phyloP scores from a whole-genome alignment of 1,140 invertebrate genomes.

The Drosophila insularis region DNA sequence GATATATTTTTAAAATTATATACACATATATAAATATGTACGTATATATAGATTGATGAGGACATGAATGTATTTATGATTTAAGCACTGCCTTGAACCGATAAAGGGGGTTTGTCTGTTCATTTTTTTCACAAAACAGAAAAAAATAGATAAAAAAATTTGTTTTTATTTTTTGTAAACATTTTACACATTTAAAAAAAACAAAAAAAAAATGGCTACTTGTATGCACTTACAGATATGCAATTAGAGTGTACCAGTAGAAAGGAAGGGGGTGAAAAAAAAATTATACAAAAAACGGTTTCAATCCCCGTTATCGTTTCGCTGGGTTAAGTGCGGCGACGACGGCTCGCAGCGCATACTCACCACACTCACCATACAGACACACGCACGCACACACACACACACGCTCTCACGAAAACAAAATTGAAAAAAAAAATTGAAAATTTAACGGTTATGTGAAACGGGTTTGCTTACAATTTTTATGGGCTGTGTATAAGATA shows the following conservation, averaged over 20 bases:
- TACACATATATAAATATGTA: conserved; percentile 26
- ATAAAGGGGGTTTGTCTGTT: conserved; percentile 56
- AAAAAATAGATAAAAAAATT: conserved; percentile 33
- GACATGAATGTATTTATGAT: conserved; percentile 16
- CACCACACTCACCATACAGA: conserved; percentile 62
- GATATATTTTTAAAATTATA: not conserved
- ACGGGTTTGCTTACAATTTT: not conserved
- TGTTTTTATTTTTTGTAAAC: not conserved
- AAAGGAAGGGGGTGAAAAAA: conserved; percentile 12
- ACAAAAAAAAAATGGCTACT: conserved; percentile 49
- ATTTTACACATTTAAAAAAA: conserved; percentile 37
- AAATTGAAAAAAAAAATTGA: not conserved
- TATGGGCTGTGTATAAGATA: not conserved
- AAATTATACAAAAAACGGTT: conserved; percentile 18
- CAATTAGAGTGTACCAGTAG: not conserved
- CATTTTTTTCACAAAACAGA: conserved; percentile 23
- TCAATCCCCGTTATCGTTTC: conserved; percentile 71
- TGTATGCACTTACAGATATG: too few relatives aligned
- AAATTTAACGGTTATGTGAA: not conserved
- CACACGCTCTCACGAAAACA: conserved; percentile 20
- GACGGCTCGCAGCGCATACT: conserved; percentile 57
- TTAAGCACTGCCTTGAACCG: conserved; percentile 60
- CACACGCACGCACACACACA: too few relatives aligned
- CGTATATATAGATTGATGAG: conserved; percentile 44
- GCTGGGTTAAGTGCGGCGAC: conserved; percentile 34